Conservation (phyloP, 1,140 invertebrate species). For the Plutomurus gul region DNA sequence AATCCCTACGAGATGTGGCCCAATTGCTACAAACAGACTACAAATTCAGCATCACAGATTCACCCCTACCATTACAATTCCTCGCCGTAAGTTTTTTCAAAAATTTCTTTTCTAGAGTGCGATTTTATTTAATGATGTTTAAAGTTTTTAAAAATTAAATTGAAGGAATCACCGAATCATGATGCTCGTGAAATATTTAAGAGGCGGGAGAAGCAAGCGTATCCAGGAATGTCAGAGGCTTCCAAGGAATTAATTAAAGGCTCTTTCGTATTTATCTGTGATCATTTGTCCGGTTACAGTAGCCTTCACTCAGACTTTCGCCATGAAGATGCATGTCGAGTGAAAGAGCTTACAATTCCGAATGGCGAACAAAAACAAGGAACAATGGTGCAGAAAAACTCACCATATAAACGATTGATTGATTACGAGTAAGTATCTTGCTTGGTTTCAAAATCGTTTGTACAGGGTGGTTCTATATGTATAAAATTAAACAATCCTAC, state of each 20-base stretch:
- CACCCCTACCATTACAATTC: neutral
- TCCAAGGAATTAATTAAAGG: neutral
- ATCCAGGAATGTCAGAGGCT: conserved; percentile 3
- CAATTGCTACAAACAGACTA: conserved; percentile 19
- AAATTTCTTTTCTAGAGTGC: neutral
- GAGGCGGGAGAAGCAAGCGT: neutral
- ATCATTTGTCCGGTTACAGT: conserved; percentile 22
- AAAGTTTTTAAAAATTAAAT: neutral
- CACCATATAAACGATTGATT: conserved; percentile 33
- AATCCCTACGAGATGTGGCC: neutral
- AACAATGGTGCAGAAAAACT: conserved; percentile 30
- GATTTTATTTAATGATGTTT: neutral
- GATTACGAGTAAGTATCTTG: conserved; percentile 40
- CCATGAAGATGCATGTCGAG: neutral
- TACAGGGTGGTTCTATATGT: too few relatives aligned
- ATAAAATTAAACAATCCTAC: too few relatives aligned
- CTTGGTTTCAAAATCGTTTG: neutral
- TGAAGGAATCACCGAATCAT: conserved; percentile 30
- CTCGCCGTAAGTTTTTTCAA: neutral
- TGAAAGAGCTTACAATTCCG: conserved; percentile 32
- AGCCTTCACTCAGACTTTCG: conserved; percentile 10
- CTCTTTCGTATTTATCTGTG: conserved; percentile 21
- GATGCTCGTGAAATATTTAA: neutral
- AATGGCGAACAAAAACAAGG: conserved; percentile 33
- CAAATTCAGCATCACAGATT: neutral